A percentile compares a stretch with the other conserved stretches of the same genome.
Evolutionary conservation across 2,888 invertebrate species (phyloP).

Genomic region (Fissipunctia ypsillon): DNA sequence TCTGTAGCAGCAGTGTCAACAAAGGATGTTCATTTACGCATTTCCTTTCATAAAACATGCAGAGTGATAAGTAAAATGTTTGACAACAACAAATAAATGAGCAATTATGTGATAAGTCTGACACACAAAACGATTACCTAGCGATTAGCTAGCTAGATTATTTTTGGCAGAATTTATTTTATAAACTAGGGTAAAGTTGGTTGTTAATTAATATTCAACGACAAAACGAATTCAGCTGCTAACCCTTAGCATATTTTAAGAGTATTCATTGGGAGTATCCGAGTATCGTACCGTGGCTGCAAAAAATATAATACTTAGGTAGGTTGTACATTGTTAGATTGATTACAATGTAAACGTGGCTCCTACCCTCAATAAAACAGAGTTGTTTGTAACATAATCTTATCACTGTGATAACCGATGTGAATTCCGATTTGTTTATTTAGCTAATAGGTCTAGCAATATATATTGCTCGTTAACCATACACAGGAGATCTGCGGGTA

Average conservation of each 20-base stretch:
- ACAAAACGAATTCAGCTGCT: constrained; percentile 11
- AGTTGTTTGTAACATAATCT: constrained; percentile 49
- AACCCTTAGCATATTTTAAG: constrained; percentile 53
- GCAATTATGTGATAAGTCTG: constrained; percentile 11
- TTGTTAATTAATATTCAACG: constrained; percentile 29
- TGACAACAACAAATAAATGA: constrained; percentile 40
- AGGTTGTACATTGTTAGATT: not conserved
- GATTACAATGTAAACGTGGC: not conserved
- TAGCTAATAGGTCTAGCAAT: constrained; percentile 32
- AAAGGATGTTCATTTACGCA: constrained; percentile 48
- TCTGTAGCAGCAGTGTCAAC: constrained; percentile 22
- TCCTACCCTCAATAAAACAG: constrained; percentile 49
- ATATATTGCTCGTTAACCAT: constrained; percentile 24
- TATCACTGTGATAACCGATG: constrained; percentile 57
- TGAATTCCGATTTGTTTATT: constrained; percentile 41
- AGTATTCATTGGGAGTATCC: not conserved
- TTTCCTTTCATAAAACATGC: constrained; percentile 54
- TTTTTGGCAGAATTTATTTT: not conserved
- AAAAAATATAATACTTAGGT: not conserved
- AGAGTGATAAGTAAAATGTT: constrained; percentile 52
- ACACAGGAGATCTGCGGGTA: constrained; percentile 9
- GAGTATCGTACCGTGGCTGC: not conserved
- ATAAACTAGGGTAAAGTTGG: not conserved
- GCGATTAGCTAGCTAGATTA: too few species aligned
- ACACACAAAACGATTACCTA: not conserved